Evolutionary conservation across 2,797 vertebrate genomes (phyloP).

Genomic region (Alcedo quadribrachys): DNA sequence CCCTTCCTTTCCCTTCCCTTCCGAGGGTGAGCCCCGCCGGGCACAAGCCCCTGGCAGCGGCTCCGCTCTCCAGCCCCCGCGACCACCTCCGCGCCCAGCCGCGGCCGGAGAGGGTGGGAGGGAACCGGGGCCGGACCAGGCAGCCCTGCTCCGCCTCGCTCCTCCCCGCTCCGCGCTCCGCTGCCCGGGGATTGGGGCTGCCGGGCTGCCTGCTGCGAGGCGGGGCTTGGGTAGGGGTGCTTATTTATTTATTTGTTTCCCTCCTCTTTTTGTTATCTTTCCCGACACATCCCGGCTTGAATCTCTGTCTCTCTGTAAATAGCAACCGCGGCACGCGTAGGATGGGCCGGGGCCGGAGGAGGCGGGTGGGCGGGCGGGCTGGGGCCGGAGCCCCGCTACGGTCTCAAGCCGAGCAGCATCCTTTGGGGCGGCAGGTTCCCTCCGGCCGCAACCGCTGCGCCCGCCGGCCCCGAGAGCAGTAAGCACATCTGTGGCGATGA

Average conservation of each 20-base stretch:
- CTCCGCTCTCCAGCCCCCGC: fast-evolving
- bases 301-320: not conserved
- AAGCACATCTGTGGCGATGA: not conserved
- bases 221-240: not conserved
- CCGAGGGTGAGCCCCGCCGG: no score
- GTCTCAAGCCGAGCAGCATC: not conserved
- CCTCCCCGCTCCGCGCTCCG: not conserved
- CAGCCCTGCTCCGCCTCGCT: not conserved
- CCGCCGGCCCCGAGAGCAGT: not conserved
- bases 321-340: not conserved
- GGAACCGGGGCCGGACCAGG: not conserved
- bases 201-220: not conserved
- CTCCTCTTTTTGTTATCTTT: not conserved
- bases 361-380: not conserved
- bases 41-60: fast-evolving
- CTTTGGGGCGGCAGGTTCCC: not conserved
- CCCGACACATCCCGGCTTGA: not conserved
- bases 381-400: not conserved
- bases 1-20: no score
- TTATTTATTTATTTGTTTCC: slow-evolving; percentile 20
- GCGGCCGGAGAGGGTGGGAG: no score
- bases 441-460: not conserved
- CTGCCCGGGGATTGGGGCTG: slow-evolving; percentile 29
- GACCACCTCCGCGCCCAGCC: not conserved
- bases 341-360: not conserved